Percentiles rank a stretch among this genome's conserved stretches.
phyloP scores from a whole-genome alignment of 2,113 vertebrate genomes.

The Scomber scombrus region DNA sequence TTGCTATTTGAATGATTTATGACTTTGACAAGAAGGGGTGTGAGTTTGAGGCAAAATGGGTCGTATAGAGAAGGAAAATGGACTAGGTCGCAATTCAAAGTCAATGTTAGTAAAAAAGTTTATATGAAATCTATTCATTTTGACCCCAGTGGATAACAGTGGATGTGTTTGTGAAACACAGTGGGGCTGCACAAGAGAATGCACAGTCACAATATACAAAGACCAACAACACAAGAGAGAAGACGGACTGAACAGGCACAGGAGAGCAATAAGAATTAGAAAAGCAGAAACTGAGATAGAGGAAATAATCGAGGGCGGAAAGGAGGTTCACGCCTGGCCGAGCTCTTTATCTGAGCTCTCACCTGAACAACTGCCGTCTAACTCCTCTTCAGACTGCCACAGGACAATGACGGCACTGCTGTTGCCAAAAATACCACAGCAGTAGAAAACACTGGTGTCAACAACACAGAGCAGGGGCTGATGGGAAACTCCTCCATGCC shows the following conservation, averaged over 20 bases:
- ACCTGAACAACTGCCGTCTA: slow-evolving; percentile 52
- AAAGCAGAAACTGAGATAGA: slow-evolving; percentile 12
- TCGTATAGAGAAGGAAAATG: too few species aligned
- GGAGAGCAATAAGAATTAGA: slow-evolving; percentile 15
- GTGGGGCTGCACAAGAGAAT: background rate
- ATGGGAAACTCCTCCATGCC: slow-evolving; percentile 31
- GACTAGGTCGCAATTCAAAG: background rate
- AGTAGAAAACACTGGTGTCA: slow-evolving; percentile 25
- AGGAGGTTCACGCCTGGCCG: slow-evolving; percentile 31
- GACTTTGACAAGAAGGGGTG: too few species aligned
- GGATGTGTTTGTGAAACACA: background rate
- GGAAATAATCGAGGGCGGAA: slow-evolving; percentile 18
- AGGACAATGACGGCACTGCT: slow-evolving; percentile 35
- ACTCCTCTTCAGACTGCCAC: slow-evolving; percentile 39
- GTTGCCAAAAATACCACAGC: slow-evolving; percentile 40
- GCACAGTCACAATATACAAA: slow-evolving; percentile 1
- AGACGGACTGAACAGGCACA: background rate
- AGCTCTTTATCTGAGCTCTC: slow-evolving; percentile 53
- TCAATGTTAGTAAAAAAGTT: background rate
- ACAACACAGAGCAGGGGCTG: slow-evolving; percentile 39
- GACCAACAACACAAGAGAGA: slow-evolving; percentile 13
- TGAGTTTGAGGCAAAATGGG: too few species aligned
- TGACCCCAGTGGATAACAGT: background rate
- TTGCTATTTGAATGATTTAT: too few species aligned
- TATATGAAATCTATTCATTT: background rate